Percentiles rank a stretch among this genome's conserved stretches.
Conservation (phyloP, 2,797 vertebrate genomes). For the Sus cebifrons region DNA sequence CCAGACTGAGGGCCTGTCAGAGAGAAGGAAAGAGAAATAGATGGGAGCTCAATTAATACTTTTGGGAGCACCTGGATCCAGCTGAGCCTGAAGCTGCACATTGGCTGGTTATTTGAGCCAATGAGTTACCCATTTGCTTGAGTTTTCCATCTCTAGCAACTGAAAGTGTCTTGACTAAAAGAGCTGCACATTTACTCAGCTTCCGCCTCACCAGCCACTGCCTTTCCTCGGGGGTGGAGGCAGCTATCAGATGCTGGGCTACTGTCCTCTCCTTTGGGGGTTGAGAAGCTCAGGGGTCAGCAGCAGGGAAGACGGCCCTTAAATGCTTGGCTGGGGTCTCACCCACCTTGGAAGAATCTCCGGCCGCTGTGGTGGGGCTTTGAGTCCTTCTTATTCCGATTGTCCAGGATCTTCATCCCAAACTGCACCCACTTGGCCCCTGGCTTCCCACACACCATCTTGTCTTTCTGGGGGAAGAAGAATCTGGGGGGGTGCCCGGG, state of each 20-base stretch:
- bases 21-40: neutral
- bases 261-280: neutral
- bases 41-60: neutral
- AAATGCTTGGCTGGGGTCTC: neutral
- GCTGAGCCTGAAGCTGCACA: neutral
- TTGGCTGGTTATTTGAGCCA: neutral
- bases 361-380: accelerated
- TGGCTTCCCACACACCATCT: constrained; percentile 69
- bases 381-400: accelerated
- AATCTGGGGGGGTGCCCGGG: constrained; percentile 54
- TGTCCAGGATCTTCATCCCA: neutral
- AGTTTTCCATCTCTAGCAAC: neutral
- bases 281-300: neutral
- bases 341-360: constrained; percentile 26
- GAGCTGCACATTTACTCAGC: neutral
- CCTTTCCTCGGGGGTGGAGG: neutral
- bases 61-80: neutral
- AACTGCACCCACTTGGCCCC: neutral
- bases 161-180: neutral
- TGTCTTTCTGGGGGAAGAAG: constrained; percentile 12
- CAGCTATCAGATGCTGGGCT: neutral
- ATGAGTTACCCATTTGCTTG: neutral
- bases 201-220: neutral
- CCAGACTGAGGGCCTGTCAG: neutral
- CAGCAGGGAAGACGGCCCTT: neutral